Evolutionary conservation across 2,113 vertebrate species (phyloP).

Genomic region (Catharus minimus): DNA sequence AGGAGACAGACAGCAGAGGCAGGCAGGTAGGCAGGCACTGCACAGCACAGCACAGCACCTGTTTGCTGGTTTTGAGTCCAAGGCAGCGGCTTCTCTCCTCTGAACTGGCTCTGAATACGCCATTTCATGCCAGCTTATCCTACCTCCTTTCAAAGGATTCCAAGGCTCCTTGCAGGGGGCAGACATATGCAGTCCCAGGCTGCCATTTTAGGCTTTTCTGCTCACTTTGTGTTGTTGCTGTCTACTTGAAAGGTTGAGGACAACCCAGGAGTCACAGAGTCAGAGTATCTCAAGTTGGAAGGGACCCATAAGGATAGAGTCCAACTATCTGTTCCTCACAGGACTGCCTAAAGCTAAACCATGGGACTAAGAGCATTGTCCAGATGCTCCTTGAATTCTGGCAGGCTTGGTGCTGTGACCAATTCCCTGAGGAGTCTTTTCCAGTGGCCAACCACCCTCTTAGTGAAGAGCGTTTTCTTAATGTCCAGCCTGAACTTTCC

Average conservation of each 20-base stretch:
- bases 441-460: not conserved
- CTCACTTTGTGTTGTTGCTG: not conserved
- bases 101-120: not conserved
- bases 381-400: not conserved
- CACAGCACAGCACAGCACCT: constrained; percentile 7
- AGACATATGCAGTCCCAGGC: constrained; percentile 36
- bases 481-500: not conserved
- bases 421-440: not conserved
- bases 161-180: constrained; percentile 15
- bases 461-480: not conserved
- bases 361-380: not conserved
- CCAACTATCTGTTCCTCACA: not conserved
- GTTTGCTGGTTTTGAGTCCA: not conserved
- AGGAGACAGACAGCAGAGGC: constrained; percentile 27
- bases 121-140: constrained; percentile 5
- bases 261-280: not conserved
- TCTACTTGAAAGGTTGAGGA: not conserved
- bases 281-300: not conserved
- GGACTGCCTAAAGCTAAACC: not conserved
- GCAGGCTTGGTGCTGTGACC: not conserved
- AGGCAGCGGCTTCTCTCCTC: not conserved
- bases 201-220: constrained; percentile 37
- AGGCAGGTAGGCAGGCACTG: constrained; percentile 48
- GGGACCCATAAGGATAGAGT: not conserved
- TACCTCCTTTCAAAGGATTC: constrained; percentile 10